These are phyloP conservation scores for Epizoanthus illoricatus DNA, from an alignment of 92 coral and sea anemone genomes.

Conservation along the genomic window DNA sequence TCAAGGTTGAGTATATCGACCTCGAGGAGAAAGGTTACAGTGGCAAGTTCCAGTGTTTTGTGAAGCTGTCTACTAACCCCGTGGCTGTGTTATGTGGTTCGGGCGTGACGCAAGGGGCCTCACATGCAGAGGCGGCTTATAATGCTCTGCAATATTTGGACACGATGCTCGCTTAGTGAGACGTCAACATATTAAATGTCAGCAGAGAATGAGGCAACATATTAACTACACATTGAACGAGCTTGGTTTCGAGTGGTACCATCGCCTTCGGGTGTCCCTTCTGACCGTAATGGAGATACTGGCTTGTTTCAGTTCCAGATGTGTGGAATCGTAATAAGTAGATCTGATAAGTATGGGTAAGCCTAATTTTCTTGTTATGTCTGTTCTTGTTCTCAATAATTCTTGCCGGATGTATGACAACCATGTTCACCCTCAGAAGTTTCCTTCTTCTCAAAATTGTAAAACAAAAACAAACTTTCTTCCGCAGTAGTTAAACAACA, in stretches of 20 bases:
- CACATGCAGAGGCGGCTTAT: constrained; percentile 66
- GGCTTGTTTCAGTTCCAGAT: no score
- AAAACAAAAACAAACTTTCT: no score
- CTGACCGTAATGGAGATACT: no score
- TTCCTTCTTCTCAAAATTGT: no score
- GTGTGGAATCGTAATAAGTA: no score
- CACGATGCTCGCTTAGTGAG: constrained; percentile 18
- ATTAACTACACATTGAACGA: not conserved
- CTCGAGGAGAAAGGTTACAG: constrained; percentile 45
- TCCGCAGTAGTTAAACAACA: no score
- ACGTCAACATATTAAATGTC: not conserved
- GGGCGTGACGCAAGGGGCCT: constrained; percentile 43
- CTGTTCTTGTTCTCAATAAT: no score
- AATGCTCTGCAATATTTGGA: constrained; percentile 62
- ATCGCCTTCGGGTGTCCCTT: no score
- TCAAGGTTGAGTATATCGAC: constrained; percentile 46
- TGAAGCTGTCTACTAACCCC: constrained; percentile 53
- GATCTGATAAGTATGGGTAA: no score
- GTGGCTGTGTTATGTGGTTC: constrained; percentile 65
- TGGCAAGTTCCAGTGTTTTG: constrained; percentile 67
- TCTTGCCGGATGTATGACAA: no score
- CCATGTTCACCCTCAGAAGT: no score
- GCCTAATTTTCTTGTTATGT: no score
- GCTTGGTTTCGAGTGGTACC: not conserved
- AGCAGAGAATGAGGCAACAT: not conserved